phyloP scores from a whole-genome alignment of 2,888 invertebrate species.

The Cetonia aurata region DNA sequence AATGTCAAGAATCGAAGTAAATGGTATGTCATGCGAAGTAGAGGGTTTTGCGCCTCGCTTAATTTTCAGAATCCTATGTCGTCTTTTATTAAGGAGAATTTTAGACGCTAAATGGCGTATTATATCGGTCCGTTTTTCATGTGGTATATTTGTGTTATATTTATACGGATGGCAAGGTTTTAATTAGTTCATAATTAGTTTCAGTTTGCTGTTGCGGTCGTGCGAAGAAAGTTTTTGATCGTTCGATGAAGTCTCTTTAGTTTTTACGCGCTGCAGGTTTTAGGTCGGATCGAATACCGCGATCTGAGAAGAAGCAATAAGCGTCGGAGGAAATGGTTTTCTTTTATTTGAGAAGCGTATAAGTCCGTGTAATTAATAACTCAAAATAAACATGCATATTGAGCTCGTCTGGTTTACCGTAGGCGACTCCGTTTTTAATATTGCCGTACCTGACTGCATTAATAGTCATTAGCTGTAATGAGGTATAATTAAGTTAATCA shows the following conservation, averaged over 20 bases:
- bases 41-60: neutral
- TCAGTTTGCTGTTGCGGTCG: conserved; percentile 28
- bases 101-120: conserved; percentile 3
- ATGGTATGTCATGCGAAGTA: conserved; percentile 59
- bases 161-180: conserved; percentile 49
- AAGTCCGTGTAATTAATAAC: conserved; percentile 23
- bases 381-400: neutral
- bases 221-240: conserved; percentile 28
- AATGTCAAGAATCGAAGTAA: conserved; percentile 55
- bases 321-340: neutral
- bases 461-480: no score
- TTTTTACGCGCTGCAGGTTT: neutral
- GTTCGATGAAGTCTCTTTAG: conserved; percentile 7
- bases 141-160: neutral
- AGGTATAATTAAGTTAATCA: no score
- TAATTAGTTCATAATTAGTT: conserved; percentile 60
- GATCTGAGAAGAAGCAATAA: neutral
- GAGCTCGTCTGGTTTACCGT: neutral
- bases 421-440: neutral
- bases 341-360: conserved; percentile 4
- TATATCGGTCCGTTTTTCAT: neutral
- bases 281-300: neutral
- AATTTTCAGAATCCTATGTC: neutral
- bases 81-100: neutral
- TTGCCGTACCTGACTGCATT: neutral